These are phyloP conservation scores for Tetragonisca angustula DNA, from an alignment of 2,888 invertebrate genomes.

Conservation along the genomic window DNA sequence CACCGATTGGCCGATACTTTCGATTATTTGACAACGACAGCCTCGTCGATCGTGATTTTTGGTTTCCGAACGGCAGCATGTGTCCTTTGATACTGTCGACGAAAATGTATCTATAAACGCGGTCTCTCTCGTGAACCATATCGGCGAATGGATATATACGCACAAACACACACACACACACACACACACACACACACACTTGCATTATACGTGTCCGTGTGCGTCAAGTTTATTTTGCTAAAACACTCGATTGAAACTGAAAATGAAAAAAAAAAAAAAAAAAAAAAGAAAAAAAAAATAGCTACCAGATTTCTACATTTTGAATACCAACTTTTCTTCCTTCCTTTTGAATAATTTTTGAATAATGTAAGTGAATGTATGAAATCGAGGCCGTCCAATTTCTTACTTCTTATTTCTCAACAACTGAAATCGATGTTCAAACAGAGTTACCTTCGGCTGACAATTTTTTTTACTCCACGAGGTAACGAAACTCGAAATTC, in stretches of 20 bases:
- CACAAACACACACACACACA: too few species aligned
- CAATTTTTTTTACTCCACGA: too few species aligned
- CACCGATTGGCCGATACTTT: conserved; percentile 9
- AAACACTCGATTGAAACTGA: neutral
- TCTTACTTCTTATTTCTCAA: too few species aligned
- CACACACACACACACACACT: neutral
- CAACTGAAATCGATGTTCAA: too few species aligned
- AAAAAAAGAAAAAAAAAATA: neutral
- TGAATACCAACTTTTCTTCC: too few species aligned
- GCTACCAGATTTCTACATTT: too few species aligned
- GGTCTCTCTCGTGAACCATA: conserved; percentile 9
- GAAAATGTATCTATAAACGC: neutral
- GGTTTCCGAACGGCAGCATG: neutral
- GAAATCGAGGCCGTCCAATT: too few species aligned
- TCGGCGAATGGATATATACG: conserved; percentile 3
- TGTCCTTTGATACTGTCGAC: conserved; percentile 9
- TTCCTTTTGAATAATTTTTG: neutral
- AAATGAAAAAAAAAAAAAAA: neutral
- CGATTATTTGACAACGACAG: conserved; percentile 26
- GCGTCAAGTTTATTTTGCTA: neutral
- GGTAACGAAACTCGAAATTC: too few species aligned
- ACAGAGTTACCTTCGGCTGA: too few species aligned
- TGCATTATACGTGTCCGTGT: too few species aligned
- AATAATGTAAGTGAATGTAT: neutral
- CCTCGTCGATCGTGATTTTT: conserved; percentile 17